Conservation (phyloP, 2,888 invertebrate genomes). For the Brachypalpus laphriformis region DNA sequence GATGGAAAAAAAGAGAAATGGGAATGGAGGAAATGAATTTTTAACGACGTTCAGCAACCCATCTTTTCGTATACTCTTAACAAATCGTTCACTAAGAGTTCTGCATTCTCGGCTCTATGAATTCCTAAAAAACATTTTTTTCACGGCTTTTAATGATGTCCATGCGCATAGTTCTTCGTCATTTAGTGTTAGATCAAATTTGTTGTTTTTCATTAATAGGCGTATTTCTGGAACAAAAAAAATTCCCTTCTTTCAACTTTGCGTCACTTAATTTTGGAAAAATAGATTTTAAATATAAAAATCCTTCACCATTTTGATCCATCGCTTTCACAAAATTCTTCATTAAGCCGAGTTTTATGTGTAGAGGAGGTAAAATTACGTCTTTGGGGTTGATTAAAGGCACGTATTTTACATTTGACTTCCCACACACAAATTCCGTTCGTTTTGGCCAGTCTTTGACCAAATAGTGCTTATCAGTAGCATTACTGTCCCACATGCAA, state of each 20-base stretch:
- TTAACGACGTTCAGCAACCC: background rate
- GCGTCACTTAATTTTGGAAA: background rate
- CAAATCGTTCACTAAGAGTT: background rate
- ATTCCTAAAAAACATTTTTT: too few relatives aligned
- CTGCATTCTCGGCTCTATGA: background rate
- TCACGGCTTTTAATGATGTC: background rate
- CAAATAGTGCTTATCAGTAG: slow-evolving; percentile 25
- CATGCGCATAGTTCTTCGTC: background rate
- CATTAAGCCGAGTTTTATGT: background rate
- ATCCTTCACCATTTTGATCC: background rate
- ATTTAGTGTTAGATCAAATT: background rate
- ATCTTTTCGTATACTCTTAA: background rate
- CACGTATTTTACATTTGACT: background rate
- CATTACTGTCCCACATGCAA: slow-evolving; percentile 42
- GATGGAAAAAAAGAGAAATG: background rate
- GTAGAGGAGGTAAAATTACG: background rate
- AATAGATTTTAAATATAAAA: background rate
- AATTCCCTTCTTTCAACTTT: slow-evolving; percentile 1
- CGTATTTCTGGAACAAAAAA: background rate
- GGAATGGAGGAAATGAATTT: too few relatives aligned
- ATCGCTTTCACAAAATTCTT: slow-evolving; percentile 11
- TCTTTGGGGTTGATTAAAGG: background rate
- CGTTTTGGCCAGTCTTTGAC: slow-evolving; percentile 12
- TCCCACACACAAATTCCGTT: background rate
- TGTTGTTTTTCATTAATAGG: background rate